Evolutionary conservation across 2,888 invertebrate species (phyloP).

Genomic region (Caenorhabditis becei): DNA sequence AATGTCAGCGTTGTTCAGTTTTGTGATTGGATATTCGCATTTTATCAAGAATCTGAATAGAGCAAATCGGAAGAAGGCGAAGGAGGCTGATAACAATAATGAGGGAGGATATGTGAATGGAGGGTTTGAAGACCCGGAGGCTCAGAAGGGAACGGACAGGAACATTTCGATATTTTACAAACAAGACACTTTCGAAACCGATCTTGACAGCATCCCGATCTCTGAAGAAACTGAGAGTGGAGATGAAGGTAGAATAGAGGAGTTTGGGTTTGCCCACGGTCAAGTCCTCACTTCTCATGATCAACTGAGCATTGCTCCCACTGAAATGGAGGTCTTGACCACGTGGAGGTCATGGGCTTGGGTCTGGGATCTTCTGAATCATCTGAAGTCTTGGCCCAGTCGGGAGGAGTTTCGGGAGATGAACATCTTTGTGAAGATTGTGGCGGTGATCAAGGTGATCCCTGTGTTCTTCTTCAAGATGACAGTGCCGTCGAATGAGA

Average conservation of each 20-base stretch:
- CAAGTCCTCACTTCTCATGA: slow-evolving; percentile 58
- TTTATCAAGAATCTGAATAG: slow-evolving; percentile 31
- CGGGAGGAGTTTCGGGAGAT: slow-evolving; percentile 50
- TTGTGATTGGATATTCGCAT: slow-evolving; percentile 38
- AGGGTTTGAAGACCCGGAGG: slow-evolving; percentile 35
- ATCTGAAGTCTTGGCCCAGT: slow-evolving; percentile 54
- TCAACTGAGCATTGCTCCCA: slow-evolving; percentile 40
- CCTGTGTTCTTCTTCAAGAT: slow-evolving; percentile 84
- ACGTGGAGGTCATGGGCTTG: slow-evolving; percentile 43
- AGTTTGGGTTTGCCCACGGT: slow-evolving; percentile 52
- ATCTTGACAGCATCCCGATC: slow-evolving; percentile 23
- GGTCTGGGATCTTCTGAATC: slow-evolving; percentile 49
- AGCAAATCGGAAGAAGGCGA: slow-evolving; percentile 2
- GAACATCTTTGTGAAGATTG: slow-evolving; percentile 41
- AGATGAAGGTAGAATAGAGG: slow-evolving; percentile 56
- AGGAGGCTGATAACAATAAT: not conserved
- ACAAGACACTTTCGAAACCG: slow-evolving; percentile 41
- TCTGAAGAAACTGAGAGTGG: slow-evolving; percentile 36
- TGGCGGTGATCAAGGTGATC: slow-evolving; percentile 75
- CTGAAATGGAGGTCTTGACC: slow-evolving; percentile 28
- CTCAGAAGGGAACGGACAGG: slow-evolving; percentile 3
- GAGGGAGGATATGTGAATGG: slow-evolving; percentile 21
- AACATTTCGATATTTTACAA: slow-evolving; percentile 20
- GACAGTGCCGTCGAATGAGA: slow-evolving; percentile 85
- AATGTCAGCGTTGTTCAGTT: slow-evolving; percentile 17